Evolutionary conservation across 2,888 invertebrate genomes (phyloP), one percentile per base, ranked within the genome.

Genomic region (Chymomyza caudatula): DNA sequence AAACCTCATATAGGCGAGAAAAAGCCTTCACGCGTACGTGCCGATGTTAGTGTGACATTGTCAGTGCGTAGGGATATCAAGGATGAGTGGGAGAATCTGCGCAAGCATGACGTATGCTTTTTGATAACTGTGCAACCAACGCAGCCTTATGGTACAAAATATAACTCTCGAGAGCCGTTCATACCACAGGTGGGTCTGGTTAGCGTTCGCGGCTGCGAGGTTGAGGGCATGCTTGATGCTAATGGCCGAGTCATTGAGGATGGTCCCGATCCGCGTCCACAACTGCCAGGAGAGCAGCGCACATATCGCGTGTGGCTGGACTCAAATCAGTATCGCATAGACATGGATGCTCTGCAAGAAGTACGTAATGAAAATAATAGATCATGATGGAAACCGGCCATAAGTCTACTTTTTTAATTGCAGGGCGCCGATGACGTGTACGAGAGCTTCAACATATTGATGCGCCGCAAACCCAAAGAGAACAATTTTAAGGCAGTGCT

Each of bases 401-500:
- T 51, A 51, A 51, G 11, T 4, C 51, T 15, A 17, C 2, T 6
- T 52, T 17, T 22, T 52, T 43, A 25, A 29, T 57, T 62, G n/a
- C 74, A 92, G 93, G 91, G 90, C 1, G 87, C 85, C 4, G 87
- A 88, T 47, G 96, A 97, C 89, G 94, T 96, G 0, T 97, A 97
- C 90, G 96, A 96, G 87, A 94, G 95, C 11, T 99, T 99, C 91
- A 99, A 98, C 90, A 95, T 99, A 59, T 94, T 99, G 65, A 96
- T 99, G 94, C 93, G 99, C 43, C 93, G 99, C n/a, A 99, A 99
- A 89, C 99, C 99, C 0, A 99, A 99, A 88, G 98, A 99, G 91
- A 99, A 99, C 89, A 99, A 99, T 91, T 99, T 99, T 91, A 99
- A 99, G 91, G 99, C 99, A 0, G 99, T 99, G 0, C 91, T 99